Evolutionary conservation across 1,140 invertebrate species (phyloP).

Genomic region (Gonioctena quinquepunctata): DNA sequence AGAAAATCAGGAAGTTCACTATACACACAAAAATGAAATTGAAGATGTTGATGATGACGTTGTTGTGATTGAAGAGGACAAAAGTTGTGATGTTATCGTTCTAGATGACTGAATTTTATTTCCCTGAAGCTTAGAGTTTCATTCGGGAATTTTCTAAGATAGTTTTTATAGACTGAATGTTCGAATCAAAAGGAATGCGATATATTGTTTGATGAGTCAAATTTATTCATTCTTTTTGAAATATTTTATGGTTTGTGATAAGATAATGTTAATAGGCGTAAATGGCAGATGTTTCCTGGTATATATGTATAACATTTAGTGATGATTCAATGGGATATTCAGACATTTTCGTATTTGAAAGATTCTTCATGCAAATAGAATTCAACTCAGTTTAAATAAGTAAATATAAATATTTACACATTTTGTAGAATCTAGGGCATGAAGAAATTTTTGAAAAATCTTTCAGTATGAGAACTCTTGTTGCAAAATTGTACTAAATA

Average conservation of each 20-base stretch:
- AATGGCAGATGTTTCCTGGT: background rate
- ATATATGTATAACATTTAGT: background rate
- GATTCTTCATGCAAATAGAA: too few relatives aligned
- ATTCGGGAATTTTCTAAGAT: constrained; percentile 9
- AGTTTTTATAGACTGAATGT: constrained; percentile 15
- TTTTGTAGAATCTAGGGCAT: too few relatives aligned
- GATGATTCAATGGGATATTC: too few relatives aligned
- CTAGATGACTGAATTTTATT: constrained; percentile 31
- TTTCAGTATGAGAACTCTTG: background rate
- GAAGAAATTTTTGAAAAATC: too few relatives aligned
- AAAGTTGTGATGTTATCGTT: constrained; percentile 31
- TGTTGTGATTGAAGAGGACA: constrained; percentile 27
- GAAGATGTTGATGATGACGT: constrained; percentile 27
- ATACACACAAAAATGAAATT: background rate
- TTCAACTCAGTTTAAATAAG: too few relatives aligned
- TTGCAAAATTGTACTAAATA: background rate
- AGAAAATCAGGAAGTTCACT: background rate
- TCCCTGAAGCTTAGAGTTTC: background rate
- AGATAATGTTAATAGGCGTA: background rate
- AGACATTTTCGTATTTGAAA: too few relatives aligned
- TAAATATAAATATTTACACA: too few relatives aligned
- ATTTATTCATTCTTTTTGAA: background rate
- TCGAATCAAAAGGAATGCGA: background rate
- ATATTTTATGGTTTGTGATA: constrained; percentile 8
- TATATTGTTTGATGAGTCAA: background rate